Conservation (phyloP, 1,140 invertebrate species). For the Megalonaias nervosa region DNA sequence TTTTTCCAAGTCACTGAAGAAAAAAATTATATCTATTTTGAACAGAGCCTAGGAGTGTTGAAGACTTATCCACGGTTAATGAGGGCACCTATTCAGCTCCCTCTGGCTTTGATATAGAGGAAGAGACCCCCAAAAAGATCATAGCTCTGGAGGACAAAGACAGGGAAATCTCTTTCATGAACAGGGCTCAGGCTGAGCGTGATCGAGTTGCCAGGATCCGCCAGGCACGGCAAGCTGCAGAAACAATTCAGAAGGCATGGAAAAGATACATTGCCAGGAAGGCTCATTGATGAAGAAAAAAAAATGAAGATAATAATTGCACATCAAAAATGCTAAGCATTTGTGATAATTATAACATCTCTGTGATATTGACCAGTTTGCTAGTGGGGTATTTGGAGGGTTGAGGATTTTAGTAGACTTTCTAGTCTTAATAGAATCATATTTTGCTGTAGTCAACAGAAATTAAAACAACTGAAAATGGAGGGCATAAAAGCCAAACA, state of each 20-base stretch:
- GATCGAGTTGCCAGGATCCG: slow-evolving; percentile 55
- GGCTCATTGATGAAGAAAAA: neutral
- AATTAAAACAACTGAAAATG: too few species aligned
- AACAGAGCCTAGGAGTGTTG: neutral
- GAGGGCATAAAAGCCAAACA: too few species aligned
- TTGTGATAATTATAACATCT: too few species aligned
- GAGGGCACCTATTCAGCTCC: neutral
- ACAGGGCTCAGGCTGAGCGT: slow-evolving; percentile 47
- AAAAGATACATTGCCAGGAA: slow-evolving; percentile 41
- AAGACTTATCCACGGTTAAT: neutral
- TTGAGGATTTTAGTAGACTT: too few species aligned
- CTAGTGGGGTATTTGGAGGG: too few species aligned
- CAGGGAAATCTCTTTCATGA: slow-evolving; percentile 57
- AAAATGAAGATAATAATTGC: neutral
- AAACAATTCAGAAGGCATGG: slow-evolving; percentile 60
- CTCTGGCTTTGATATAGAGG: slow-evolving; percentile 12
- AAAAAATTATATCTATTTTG: slow-evolving; percentile 9
- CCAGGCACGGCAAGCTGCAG: slow-evolving; percentile 51
- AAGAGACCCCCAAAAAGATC: slow-evolving; percentile 31
- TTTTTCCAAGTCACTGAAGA: slow-evolving; percentile 22
- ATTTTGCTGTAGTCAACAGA: too few species aligned
- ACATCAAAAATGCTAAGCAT: too few species aligned
- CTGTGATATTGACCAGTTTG: too few species aligned
- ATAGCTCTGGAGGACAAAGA: slow-evolving; percentile 49
- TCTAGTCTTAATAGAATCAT: too few species aligned